Base-by-base conservation (phyloP, 2,797 vertebrate species). In the Melanotaenia trifasciata region DNA sequence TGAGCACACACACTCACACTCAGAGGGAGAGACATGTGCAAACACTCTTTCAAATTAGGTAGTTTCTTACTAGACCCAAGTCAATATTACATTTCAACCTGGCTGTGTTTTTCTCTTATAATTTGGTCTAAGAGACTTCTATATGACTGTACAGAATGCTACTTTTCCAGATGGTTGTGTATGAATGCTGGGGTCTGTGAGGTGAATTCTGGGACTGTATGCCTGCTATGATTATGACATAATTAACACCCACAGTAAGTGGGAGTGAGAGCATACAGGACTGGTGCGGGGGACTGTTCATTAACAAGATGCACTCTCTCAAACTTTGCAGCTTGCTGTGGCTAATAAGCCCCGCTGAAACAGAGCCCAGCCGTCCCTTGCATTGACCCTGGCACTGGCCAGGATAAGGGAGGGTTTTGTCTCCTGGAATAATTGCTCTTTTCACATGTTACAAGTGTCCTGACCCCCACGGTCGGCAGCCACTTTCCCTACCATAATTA, bases 361-460 rank as follows among this genome's bases (percentile, higher is more conserved):
- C 80, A 69, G 84, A 92, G 93, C 89, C 87, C 89, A 84, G 89
- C 72, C 85, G 85, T 94, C 91, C 91, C 92, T 92, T 77, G 76
- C 92, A 86, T 90, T 94, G 94, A 94, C 93, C 94, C 94, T 90
- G 90, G 91, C 92, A 87, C 89, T 90, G 92, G 91, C 86, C 85
- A 51, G 93, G 91, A 94, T 95, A 94, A 95, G 94, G 93, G 90
- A 94, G 92, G 94, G 91, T 94, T 95, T 94, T 95, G 94, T 95
- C 94, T 94, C 82, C 86, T 74, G 91, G 92, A 95, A 95, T 96
- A 96, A 95, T 95, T 95, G 94, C 94, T 95, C 94, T 96, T 95
- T 96, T 95, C 94, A 95, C 93, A 94, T 94, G 93, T 95, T 96
- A 93, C 94, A 94, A 95, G 94, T 95, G 93, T 95, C 93, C 93